Evolutionary conservation across 1,140 invertebrate genomes (phyloP), one percentile per base, ranked within the genome.

Genomic region (Caerostris darwini): DNA sequence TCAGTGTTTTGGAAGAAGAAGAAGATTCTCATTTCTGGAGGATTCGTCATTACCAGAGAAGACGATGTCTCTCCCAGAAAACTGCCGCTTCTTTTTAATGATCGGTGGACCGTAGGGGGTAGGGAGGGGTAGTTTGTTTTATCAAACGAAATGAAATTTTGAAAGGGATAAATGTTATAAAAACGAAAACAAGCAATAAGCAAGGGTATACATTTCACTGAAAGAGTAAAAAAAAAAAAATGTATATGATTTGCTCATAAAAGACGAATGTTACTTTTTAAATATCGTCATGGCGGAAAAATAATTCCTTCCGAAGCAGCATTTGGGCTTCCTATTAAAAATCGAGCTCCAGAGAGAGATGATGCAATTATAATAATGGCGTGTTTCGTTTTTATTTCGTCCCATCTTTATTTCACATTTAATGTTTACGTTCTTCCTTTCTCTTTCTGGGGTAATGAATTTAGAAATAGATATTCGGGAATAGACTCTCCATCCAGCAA

Each of bases 281-380:
- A 77, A 50, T 53, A 77, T 77, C 71, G 34, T 34, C 34, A 10
- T 5, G 34, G 34, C 8, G 34, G 71, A 34, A 53, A 77, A 77
- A 77, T 6, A 50, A 77, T 50, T 12, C 19, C 7, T 34, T 34
- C 50, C 4, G 71, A 10, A 64, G 10, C 54, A 19, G 7, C 56
- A 82, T 58, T 61, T 58, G 8, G 17, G 50, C 83, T 85, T 50
- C 71, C 87, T 89, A 89, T 89, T 89, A 89, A 89, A 89, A 69
- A 69, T 50, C 34, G 19, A 10, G 67, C 67, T 61, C 61, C n/a
- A 7, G 8, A 67, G 59, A 69, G 59, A 64, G 56, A 69, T 10
- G 34, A 59, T 12, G 90, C 90, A 91, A 91, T 91, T 91, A 91
- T 91, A 77, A 59, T 91, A 91, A 91, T 91, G 71, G 90, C 7